Evolutionary conservation across 92 coral and sea anemone species (phyloP).

Genomic region (Meandrina meandrites): DNA sequence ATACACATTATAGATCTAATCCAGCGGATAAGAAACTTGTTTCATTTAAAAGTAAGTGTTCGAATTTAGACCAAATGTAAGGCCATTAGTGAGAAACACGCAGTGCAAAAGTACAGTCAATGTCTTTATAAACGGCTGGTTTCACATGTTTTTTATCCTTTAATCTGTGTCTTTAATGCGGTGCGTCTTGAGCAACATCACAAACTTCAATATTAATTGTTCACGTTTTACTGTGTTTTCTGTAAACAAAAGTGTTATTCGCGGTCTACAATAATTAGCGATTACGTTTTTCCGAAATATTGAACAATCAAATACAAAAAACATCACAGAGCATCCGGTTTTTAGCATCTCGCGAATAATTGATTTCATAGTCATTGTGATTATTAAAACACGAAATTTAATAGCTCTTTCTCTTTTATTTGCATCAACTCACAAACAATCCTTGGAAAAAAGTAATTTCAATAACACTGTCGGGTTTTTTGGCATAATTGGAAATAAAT

Average conservation of each 20-base stretch:
- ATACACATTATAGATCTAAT: not conserved
- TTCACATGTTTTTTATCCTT: not conserved
- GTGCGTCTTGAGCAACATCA: too few relatives aligned
- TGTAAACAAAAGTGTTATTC: not conserved
- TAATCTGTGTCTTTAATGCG: not conserved
- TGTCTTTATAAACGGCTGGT: not conserved
- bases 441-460: not conserved
- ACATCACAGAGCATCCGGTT: not conserved
- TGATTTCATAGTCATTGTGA: not conserved
- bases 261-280: not conserved
- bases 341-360: not conserved
- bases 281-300: not conserved
- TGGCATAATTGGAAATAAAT: conserved; percentile 17
- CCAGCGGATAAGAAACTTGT: not conserved
- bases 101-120: not conserved
- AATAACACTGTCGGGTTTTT: not conserved
- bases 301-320: not conserved
- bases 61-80: not conserved
- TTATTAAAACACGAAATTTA: not conserved
- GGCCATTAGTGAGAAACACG: too few relatives aligned
- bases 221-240: not conserved
- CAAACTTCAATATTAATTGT: too few relatives aligned
- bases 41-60: not conserved
- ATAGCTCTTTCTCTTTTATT: conserved; percentile 10
- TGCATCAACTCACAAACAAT: not conserved